Evolutionary conservation across 2,113 vertebrate genomes (phyloP), one percentile per base, ranked within the genome.

Genomic region (western clawed frog (Xenopus tropicalis)): DNA sequence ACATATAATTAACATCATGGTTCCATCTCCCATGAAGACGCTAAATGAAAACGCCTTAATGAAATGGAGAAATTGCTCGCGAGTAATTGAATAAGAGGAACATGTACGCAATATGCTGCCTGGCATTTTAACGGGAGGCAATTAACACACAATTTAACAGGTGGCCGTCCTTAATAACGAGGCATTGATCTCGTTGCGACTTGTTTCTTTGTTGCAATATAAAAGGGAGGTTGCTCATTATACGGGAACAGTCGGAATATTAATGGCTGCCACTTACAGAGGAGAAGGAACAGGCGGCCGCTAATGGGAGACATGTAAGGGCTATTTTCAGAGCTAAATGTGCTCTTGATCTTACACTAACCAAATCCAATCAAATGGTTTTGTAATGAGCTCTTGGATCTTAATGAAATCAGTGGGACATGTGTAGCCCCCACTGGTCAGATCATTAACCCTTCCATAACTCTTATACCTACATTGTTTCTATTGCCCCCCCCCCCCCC

Each of bases 71-170:
- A 21, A 19, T 56, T 19, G 22, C 24, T 25, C 21, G 54, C 22
- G 63, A 19, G 68, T 67, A 74, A 74, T 66, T 74, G 66, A 66
- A 57, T 43, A 44, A 57, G 44, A 48, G 62, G 62, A 43, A 66
- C 10, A 24, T 66, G 61, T n/a, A 66, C 52, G 52, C 63, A 61
- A 46, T 43, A 14, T 14, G 22, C 21, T 2, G 64, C 43, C 4
- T 37, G 71, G 43, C 21, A 22, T 58, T 37, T 43, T n/a, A 51
- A 58, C 42, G 3, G 44, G 59, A 74, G 23, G 37, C 67, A 61
- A 74, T 61, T 68, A 68, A 52, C 1, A 13, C 13, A 21, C 43
- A 44, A 51, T 61, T 68, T 43, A 68, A 68, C 72, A 68, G 72
- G 65, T 68, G 42, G 42, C 16, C 42, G 22, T 68, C 19, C n/a